phyloP scores from a whole-genome alignment of 2,797 vertebrate genomes.

The Hypotaenidia okinawae region DNA sequence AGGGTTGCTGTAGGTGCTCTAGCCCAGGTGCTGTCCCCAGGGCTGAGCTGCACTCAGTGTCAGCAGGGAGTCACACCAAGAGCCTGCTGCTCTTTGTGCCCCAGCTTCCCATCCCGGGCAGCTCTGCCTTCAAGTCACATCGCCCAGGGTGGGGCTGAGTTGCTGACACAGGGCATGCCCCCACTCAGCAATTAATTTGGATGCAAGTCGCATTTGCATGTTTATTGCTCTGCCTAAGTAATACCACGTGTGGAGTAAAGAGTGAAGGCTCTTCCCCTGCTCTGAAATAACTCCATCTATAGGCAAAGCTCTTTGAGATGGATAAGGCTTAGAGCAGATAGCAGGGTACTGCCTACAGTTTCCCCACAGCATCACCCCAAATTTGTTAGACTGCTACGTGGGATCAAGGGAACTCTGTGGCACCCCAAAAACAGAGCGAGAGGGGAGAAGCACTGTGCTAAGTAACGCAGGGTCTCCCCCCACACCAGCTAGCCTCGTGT shows the following conservation, averaged over 20 bases:
- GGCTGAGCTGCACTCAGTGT: neutral
- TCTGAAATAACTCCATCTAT: constrained; percentile 9
- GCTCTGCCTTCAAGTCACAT: neutral
- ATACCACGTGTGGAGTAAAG: neutral
- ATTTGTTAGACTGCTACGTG: neutral
- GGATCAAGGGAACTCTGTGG: neutral
- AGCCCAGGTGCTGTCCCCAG: neutral
- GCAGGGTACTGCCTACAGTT: neutral
- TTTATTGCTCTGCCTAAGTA: neutral
- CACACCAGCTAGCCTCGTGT: fast-evolving
- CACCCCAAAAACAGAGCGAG: fast-evolving
- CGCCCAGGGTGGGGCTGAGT: neutral
- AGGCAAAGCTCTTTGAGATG: neutral
- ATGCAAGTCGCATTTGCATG: neutral
- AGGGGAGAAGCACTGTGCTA: neutral
- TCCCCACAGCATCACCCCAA: neutral
- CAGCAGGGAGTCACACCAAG: neutral
- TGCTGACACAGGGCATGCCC: neutral
- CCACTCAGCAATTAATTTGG: neutral
- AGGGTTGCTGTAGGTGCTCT: neutral
- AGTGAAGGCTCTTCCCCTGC: neutral
- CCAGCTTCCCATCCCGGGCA: neutral
- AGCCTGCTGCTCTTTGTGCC: neutral
- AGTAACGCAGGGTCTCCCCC: neutral
- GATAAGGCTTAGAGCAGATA: neutral